Percentiles rank a stretch among this genome's conserved stretches.
phyloP scores from a whole-genome alignment of 2,797 vertebrate species.

The Pangasius djambal region DNA sequence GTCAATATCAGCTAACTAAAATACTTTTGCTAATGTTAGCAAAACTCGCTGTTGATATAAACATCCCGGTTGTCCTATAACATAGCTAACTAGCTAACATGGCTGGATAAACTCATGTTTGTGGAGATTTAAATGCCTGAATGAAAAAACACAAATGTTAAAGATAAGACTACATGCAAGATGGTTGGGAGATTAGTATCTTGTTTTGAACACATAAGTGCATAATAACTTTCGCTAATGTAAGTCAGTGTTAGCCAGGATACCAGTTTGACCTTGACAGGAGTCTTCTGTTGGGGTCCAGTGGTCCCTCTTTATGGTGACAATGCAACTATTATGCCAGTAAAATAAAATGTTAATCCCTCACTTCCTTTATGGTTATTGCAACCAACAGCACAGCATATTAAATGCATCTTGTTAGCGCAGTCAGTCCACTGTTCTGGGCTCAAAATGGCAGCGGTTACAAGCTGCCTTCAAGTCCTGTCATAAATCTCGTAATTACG shows the following conservation, averaged over 20 bases:
- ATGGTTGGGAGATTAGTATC: background rate
- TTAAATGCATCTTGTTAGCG: background rate
- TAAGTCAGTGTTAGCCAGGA: background rate
- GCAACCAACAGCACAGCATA: slow-evolving; percentile 2
- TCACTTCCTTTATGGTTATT: slow-evolving; percentile 5
- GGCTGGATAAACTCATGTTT: background rate
- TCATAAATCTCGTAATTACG: background rate
- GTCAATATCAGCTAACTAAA: background rate
- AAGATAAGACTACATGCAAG: background rate
- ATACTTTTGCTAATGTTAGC: background rate
- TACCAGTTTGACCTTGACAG: background rate
- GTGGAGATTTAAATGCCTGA: background rate
- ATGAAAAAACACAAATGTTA: background rate
- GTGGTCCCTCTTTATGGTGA: background rate
- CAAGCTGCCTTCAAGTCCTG: background rate
- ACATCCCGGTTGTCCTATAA: background rate
- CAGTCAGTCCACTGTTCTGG: background rate
- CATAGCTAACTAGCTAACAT: background rate
- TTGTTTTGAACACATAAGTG: background rate
- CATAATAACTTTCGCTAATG: background rate
- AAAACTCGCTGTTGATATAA: background rate
- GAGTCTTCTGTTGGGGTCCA: background rate
- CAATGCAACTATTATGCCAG: background rate
- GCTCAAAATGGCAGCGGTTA: background rate
- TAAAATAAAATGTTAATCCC: background rate